phyloP scores from a whole-genome alignment of 92 coral and sea anemone species.

The Umimayanthus kanabou region DNA sequence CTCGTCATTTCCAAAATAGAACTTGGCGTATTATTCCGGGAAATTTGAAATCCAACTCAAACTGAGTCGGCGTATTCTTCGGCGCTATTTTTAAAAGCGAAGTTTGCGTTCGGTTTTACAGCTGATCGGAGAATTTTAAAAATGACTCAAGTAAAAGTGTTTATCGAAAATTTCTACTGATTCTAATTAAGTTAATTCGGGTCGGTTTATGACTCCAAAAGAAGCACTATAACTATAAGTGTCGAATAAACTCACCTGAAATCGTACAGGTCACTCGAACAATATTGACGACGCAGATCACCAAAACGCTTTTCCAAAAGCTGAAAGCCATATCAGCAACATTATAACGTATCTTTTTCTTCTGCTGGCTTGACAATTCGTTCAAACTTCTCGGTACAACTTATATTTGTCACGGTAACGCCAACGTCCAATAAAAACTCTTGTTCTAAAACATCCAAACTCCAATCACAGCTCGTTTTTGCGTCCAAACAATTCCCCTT shows the following conservation, averaged over 20 bases:
- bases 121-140: background rate
- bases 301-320: background rate
- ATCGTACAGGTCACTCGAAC: background rate
- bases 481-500: background rate
- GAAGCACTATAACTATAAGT: background rate
- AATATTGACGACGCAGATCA: background rate
- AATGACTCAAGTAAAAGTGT: background rate
- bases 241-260: slow-evolving; percentile 11
- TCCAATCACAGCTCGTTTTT: slow-evolving; percentile 20
- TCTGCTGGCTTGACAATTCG: background rate
- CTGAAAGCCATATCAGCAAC: background rate
- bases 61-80: background rate
- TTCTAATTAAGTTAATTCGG: background rate
- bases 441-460: background rate
- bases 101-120: no score
- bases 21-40: background rate
- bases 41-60: background rate
- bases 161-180: background rate
- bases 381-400: background rate
- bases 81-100: background rate
- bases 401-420: background rate
- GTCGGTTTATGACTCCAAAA: background rate
- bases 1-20: slow-evolving; percentile 11
- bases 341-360: background rate
- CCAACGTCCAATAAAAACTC: slow-evolving; percentile 5